phyloP scores from a whole-genome alignment of 1,140 invertebrate species.

The Capitella teleta region DNA sequence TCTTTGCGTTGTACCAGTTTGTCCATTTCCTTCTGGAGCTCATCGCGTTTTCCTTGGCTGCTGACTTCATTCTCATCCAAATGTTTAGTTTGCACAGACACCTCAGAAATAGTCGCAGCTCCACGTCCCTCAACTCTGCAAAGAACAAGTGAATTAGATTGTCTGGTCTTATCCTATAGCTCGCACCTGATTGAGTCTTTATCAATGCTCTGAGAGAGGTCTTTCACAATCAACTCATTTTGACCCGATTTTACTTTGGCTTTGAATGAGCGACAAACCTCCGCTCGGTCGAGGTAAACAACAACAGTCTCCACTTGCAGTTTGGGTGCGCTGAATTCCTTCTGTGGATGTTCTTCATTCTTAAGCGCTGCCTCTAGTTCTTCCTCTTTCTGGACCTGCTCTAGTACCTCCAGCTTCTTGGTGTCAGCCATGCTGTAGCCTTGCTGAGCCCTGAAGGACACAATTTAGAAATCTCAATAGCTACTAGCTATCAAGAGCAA shows the following conservation, averaged over 20 bases:
- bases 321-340: conserved; percentile 10
- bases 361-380: no score
- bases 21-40: conserved; percentile 14
- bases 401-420: no score
- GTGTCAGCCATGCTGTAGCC: no score
- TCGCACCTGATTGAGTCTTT: conserved; percentile 22
- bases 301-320: conserved; percentile 20
- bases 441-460: no score
- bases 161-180: background rate
- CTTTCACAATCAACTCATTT: conserved; percentile 20
- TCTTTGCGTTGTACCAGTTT: conserved; percentile 10
- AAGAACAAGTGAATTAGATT: conserved; percentile 2
- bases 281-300: conserved; percentile 23
- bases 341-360: background rate
- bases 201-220: conserved; percentile 18
- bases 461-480: no score
- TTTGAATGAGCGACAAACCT: conserved; percentile 20
- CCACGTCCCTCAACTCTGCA: conserved; percentile 35
- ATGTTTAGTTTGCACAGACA: conserved; percentile 22
- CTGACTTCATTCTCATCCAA: no score
- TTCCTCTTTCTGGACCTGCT: no score
- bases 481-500: no score
- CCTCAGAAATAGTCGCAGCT: conserved; percentile 31
- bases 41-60: no score
- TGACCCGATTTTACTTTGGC: conserved; percentile 13